Conservation (phyloP, 1,140 invertebrate genomes). For the Megathymus violae region DNA sequence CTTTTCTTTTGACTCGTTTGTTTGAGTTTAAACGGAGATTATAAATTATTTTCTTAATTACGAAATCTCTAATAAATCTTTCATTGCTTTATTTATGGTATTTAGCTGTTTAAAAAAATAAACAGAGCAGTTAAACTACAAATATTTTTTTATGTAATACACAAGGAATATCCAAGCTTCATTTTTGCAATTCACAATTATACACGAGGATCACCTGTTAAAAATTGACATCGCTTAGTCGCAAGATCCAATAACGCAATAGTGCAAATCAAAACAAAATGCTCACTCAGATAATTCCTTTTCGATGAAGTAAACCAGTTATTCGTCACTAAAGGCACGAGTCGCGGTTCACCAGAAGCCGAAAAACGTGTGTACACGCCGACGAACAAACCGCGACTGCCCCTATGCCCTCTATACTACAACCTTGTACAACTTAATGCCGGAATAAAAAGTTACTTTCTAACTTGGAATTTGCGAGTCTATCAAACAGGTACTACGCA, state of each 20-base stretch:
- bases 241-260: background rate
- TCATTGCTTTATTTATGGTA: background rate
- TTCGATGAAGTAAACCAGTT: conserved; percentile 37
- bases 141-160: too few species aligned
- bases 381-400: conserved; percentile 63
- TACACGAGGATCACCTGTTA: background rate
- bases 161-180: too few species aligned
- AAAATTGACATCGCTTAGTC: background rate
- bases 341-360: conserved; percentile 32
- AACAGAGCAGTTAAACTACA: too few species aligned
- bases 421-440: conserved; percentile 65
- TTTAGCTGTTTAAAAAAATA: too few species aligned
- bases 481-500: conserved; percentile 45
- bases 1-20: conserved; percentile 8
- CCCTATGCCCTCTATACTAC: conserved; percentile 23
- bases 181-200: too few species aligned
- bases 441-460: conserved; percentile 76
- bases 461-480: conserved; percentile 72
- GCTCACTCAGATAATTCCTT: conserved; percentile 48
- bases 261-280: conserved; percentile 22
- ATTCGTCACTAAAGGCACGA: conserved; percentile 41
- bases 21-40: background rate
- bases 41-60: background rate
- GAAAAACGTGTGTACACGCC: conserved; percentile 48
- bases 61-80: background rate